Evolutionary conservation across 1,140 invertebrate species (phyloP), one percentile per base, ranked within the genome.

Genomic region (Atta cephalotes): DNA sequence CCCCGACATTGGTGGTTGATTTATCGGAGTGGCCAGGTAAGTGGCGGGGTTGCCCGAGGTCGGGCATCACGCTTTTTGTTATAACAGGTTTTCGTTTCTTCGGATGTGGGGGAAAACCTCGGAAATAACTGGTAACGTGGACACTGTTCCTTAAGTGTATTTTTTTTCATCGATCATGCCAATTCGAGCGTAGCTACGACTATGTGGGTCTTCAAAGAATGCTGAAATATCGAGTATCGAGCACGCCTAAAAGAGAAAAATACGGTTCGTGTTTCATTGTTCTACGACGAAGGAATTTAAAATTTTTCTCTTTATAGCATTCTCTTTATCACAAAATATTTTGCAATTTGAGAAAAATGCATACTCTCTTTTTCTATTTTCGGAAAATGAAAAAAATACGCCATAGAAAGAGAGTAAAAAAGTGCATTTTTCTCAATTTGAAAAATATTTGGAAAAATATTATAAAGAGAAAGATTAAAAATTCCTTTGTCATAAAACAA

Each of bases 11-110:
- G 76, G 87, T 89, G 60, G 79, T 66, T 92, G 87, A 89, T 87
- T 91, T 84, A 78, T 88, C 70, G 71, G 86, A 71, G 80, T 74
- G 87, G 39, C 89, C 84, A 86, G 77, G 72, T 87, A 85, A 87
- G 77, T 60, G 71, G 80, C 80, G 65, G 25, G 81, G 89, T 93
- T 92, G 91, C 21, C 91, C 85, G 91, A 92, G 91, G 91, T 92
- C 92, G 90, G 88, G 87, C 63, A 35, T 58, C 58, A 63, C 28
- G 62, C 60, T 89, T 89, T 89, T 72, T 85, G 28, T 72, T 63
- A 74, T 25, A 84, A 84, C 80, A 74, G 80, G 70, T 84, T 84
- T 63, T 76, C 56, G 56, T 5, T 18, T 74, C 39, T 82, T 72
- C 39, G 9, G 45, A 21, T 18, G n/a, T 5, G 35, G 14, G 1